These are phyloP conservation scores for Eupeodes luniger DNA, from an alignment of 2,888 invertebrate genomes.

Conservation along the genomic window DNA sequence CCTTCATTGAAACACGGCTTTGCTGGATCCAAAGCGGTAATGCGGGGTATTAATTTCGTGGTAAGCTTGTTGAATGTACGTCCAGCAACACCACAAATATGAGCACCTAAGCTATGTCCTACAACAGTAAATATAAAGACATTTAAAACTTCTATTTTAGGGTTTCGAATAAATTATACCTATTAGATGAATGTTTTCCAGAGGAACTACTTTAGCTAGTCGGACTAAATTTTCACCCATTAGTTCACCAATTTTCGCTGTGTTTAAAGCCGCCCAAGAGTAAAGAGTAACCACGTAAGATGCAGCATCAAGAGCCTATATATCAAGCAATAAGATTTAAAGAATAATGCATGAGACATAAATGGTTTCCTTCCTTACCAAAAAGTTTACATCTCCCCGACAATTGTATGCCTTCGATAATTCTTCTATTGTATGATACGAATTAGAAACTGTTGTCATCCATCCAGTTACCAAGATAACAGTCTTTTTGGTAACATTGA, in stretches of 20 bases:
- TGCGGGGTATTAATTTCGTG: conserved; percentile 78
- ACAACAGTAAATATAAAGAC: neutral
- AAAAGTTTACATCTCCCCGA: conserved; percentile 82
- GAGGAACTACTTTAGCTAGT: conserved; percentile 79
- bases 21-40: conserved; percentile 82
- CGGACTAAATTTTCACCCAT: conserved; percentile 80
- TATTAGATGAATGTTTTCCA: conserved; percentile 82
- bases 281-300: conserved; percentile 82
- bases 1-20: conserved; percentile 43
- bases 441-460: conserved; percentile 81
- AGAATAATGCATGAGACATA: neutral
- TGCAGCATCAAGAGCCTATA: conserved; percentile 81
- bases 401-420: conserved; percentile 81
- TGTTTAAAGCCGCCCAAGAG: conserved; percentile 83
- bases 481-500: conserved; percentile 80
- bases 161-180: conserved; percentile 65
- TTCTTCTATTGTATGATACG: conserved; percentile 79
- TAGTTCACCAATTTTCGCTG: conserved; percentile 81
- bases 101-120: conserved; percentile 82
- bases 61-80: conserved; percentile 79
- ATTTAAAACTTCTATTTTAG: neutral
- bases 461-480: conserved; percentile 83
- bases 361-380: neutral
- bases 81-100: conserved; percentile 81
- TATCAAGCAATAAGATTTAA: neutral